Conservation (phyloP, 2,888 invertebrate species). For the Ommatoiulus sabulosus region DNA sequence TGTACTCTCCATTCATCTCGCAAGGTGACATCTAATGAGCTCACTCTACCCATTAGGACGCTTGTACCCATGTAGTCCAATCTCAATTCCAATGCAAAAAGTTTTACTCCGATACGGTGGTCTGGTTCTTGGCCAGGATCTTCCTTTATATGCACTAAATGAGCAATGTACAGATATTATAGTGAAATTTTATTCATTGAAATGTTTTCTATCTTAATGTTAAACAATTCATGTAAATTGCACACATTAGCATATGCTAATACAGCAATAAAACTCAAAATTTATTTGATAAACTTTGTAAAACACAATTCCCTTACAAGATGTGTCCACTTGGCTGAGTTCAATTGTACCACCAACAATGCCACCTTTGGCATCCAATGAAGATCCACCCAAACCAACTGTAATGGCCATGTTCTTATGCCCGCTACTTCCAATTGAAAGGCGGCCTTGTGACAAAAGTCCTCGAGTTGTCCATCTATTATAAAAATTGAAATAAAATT, state of each 20-base stretch:
- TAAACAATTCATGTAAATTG: no score
- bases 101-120: constrained; percentile 83
- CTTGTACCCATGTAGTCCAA: constrained; percentile 99
- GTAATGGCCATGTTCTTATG: constrained; percentile 93
- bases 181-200: background rate
- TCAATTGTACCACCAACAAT: constrained; percentile 97
- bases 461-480: constrained; percentile 89
- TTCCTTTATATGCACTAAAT: constrained; percentile 84
- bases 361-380: constrained; percentile 95
- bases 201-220: background rate
- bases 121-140: constrained; percentile 91
- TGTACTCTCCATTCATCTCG: constrained; percentile 88
- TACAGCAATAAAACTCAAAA: background rate
- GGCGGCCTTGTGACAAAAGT: constrained; percentile 89
- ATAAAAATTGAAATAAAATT: background rate
- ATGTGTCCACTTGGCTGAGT: constrained; percentile 87
- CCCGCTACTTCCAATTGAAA: constrained; percentile 93
- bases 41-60: constrained; percentile 90
- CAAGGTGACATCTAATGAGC: constrained; percentile 81
- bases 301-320: constrained; percentile 72
- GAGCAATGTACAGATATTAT: background rate
- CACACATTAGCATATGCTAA: background rate
- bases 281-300: background rate
- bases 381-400: constrained; percentile 87
- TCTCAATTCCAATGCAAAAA: constrained; percentile 88